Conservation (phyloP, 1,140 invertebrate genomes). For the Homarus americanus region DNA sequence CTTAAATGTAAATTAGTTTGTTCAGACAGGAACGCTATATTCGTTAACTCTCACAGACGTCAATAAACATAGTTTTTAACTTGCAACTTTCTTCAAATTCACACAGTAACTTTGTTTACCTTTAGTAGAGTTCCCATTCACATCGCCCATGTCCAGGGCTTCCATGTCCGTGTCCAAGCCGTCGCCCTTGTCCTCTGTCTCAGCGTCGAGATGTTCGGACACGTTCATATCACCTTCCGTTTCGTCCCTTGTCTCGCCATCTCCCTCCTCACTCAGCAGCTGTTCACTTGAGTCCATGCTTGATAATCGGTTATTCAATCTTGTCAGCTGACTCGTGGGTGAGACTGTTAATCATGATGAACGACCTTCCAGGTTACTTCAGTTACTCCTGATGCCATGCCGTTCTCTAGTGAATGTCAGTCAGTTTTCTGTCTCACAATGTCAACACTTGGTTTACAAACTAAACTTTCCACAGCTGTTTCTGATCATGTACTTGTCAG, state of each 20-base stretch:
- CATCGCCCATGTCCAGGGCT: background rate
- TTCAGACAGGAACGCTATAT: too few relatives aligned
- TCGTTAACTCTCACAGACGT: too few relatives aligned
- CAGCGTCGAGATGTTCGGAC: background rate
- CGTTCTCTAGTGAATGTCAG: background rate
- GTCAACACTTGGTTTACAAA: background rate
- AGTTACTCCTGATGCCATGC: background rate
- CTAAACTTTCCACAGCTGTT: background rate
- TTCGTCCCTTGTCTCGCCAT: background rate
- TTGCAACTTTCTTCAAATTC: too few relatives aligned
- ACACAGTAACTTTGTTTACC: background rate
- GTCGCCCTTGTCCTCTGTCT: background rate
- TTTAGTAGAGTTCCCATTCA: slow-evolving; percentile 2
- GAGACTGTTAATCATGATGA: background rate
- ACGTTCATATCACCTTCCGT: background rate
- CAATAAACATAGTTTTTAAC: too few relatives aligned
- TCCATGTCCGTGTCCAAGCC: background rate
- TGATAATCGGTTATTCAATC: background rate
- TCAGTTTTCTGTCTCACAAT: background rate
- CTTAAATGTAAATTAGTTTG: too few relatives aligned
- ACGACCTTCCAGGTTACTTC: background rate
- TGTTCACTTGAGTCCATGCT: background rate
- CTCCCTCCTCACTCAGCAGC: background rate
- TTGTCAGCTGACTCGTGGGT: background rate
- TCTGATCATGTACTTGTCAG: background rate